These are phyloP conservation scores for Steinernema scapterisci DNA, from an alignment of 2,888 invertebrate genomes.

Conservation along the genomic window DNA sequence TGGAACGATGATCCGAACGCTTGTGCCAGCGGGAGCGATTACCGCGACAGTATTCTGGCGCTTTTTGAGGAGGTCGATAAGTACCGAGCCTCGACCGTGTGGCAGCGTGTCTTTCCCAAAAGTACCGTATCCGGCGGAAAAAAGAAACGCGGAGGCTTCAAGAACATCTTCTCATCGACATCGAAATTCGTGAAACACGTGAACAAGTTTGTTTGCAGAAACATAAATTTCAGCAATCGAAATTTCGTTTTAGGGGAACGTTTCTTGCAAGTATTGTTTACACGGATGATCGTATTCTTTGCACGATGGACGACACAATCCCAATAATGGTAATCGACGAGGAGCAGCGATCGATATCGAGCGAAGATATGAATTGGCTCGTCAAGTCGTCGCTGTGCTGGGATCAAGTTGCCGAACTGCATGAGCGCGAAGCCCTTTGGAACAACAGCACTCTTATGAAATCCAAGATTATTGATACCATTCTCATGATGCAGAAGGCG, in stretches of 20 bases:
- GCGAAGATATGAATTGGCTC: slow-evolving; percentile 88
- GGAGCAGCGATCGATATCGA: slow-evolving; percentile 35
- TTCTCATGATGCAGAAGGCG: slow-evolving; percentile 81
- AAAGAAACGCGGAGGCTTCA: slow-evolving; percentile 73
- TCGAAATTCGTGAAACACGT: slow-evolving; percentile 94
- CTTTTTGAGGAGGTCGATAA: slow-evolving; percentile 57
- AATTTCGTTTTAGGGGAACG: slow-evolving; percentile 77
- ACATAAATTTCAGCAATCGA: neutral
- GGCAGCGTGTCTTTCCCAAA: slow-evolving; percentile 61
- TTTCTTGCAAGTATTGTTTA: slow-evolving; percentile 90
- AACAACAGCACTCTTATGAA: slow-evolving; percentile 7
- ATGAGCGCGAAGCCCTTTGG: slow-evolving; percentile 35
- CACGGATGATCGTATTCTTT: slow-evolving; percentile 91
- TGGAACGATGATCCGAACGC: slow-evolving; percentile 23
- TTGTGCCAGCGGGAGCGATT: slow-evolving; percentile 33
- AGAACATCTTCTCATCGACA: slow-evolving; percentile 90
- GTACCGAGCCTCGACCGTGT: slow-evolving; percentile 56
- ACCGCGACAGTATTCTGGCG: slow-evolving; percentile 43
- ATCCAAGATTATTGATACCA: slow-evolving; percentile 85
- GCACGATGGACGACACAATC: slow-evolving; percentile 93
- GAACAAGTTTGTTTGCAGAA: slow-evolving; percentile 68
- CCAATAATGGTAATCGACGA: slow-evolving; percentile 94
- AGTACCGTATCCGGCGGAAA: slow-evolving; percentile 42
- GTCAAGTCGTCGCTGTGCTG: slow-evolving; percentile 96
- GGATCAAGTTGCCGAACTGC: slow-evolving; percentile 73